Evolutionary conservation across 2,113 vertebrate genomes (phyloP).

Genomic region (Sigmodon hispidus): DNA sequence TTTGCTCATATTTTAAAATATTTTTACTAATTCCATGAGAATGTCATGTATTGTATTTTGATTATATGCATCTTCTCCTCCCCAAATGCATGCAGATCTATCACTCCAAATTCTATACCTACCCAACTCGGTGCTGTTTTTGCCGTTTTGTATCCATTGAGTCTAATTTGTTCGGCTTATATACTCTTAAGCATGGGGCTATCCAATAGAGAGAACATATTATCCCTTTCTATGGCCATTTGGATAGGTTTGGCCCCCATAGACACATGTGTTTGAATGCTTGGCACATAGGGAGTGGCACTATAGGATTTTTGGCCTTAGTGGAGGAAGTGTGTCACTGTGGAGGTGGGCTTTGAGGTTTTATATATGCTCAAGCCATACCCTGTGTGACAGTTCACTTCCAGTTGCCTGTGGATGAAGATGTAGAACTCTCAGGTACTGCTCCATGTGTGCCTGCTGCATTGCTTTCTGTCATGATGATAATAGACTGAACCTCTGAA

Average conservation of each 20-base stretch:
- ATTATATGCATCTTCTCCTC: not conserved
- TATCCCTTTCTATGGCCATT: not conserved
- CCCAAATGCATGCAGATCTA: not conserved
- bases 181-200: not conserved
- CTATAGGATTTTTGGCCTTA: not conserved
- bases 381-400: no score
- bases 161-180: not conserved
- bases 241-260: not conserved
- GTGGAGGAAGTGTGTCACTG: no score
- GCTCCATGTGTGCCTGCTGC: no score
- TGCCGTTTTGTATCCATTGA: not conserved
- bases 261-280: not conserved
- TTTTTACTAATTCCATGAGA: not conserved
- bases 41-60: not conserved
- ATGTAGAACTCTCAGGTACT: no score
- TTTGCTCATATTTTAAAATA: not conserved
- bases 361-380: no score
- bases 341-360: no score
- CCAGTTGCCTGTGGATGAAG: no score
- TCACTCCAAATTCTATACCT: not conserved
- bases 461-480: no score
- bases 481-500: no score
- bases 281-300: not conserved
- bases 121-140: not conserved
- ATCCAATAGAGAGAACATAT: not conserved